Base-by-base conservation (phyloP, 2,888 invertebrate species). In the Drosophila paucipuncta region DNA sequence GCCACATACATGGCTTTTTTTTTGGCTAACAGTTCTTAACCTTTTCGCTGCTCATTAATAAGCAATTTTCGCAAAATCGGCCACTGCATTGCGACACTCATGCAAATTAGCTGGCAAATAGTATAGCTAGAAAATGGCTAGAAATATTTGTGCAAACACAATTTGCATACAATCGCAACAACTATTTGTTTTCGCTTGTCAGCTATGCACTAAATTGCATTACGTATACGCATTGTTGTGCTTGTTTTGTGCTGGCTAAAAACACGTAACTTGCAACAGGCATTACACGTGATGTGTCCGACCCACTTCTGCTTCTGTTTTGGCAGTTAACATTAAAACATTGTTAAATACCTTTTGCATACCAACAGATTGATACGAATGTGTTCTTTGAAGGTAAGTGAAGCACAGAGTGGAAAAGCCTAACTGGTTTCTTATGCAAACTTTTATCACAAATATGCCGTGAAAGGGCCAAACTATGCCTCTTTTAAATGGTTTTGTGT, bases 31-130 rank as follows among this genome's bases (percentile, higher is more conserved):
- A 30, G 30, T 6, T n/a, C 52, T 55, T 52, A 59, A 50, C 58
- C 54, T 50, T 43, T 68, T 80, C 22, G 43, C 61, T 41, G 43
- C 67, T 76, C 69, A 67, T 80, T 79, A 79, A 74, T 62, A 78
- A 70, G 79, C 61, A 70, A 74, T 78, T 78, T 69, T 53, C 28
- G 31, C 1, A 43, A 37, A 68, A 58, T 53, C 60, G 60, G 55
- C 60, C 47, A 58, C 76, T 64, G 80, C 80, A 82, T 58, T 80
- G 73, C 78, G 80, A 49, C 71, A 79, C 63, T 70, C 61, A 85
- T 85, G 89, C 70, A 85, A 85, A 85, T 85, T 65, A 78, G 86
- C 75, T 9, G 59, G 47, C 18, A 71, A 77, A 67, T 43, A 49
- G 25, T 70, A 59, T 58, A 11, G 49, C 49, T 55, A 13, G 28